Evolutionary conservation across 1,140 invertebrate species (phyloP).

Genomic region (Drosophila kohkoa): DNA sequence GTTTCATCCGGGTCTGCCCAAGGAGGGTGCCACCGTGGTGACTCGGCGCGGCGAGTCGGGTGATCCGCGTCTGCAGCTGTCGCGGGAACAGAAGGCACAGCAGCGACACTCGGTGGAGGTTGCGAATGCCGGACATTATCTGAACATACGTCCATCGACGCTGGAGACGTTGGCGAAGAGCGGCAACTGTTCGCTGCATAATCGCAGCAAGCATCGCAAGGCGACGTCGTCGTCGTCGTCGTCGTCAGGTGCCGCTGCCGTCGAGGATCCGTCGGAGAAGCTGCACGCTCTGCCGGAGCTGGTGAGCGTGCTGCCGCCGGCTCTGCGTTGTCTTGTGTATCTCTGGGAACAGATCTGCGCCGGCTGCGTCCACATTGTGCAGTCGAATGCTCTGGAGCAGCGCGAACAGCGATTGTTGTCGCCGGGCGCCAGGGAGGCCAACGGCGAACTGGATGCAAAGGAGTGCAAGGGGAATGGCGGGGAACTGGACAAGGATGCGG

Average conservation of each 20-base stretch:
- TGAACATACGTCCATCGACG: slow-evolving; percentile 92
- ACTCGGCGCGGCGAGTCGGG: slow-evolving; percentile 86
- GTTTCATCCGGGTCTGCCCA: slow-evolving; percentile 95
- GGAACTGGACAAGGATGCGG: slow-evolving; percentile 84
- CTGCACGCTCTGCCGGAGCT: slow-evolving; percentile 77
- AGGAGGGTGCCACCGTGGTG: slow-evolving; percentile 91
- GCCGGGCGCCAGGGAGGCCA: slow-evolving; percentile 48
- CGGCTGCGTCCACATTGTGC: slow-evolving; percentile 87
- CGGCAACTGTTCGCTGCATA: slow-evolving; percentile 85
- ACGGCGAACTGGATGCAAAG: slow-evolving; percentile 76
- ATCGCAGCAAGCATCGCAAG: slow-evolving; percentile 81
- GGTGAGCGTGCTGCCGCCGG: slow-evolving; percentile 91
- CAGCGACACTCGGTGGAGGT: slow-evolving; percentile 96
- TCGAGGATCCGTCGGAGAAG: slow-evolving; percentile 49
- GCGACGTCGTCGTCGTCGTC: background rate
- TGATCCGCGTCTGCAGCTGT: slow-evolving; percentile 69
- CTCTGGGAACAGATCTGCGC: slow-evolving; percentile 95
- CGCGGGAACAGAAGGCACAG: slow-evolving; percentile 87
- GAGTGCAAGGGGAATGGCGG: slow-evolving; percentile 58
- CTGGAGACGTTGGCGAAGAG: slow-evolving; percentile 91
- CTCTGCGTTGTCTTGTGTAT: slow-evolving; percentile 92
- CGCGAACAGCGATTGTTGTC: slow-evolving; percentile 61
- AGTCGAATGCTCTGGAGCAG: slow-evolving; percentile 78
- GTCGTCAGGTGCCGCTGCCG: background rate
- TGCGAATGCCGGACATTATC: slow-evolving; percentile 90